Base-by-base conservation (phyloP, 2,888 invertebrate species). In the Trichopoda pennipes region DNA sequence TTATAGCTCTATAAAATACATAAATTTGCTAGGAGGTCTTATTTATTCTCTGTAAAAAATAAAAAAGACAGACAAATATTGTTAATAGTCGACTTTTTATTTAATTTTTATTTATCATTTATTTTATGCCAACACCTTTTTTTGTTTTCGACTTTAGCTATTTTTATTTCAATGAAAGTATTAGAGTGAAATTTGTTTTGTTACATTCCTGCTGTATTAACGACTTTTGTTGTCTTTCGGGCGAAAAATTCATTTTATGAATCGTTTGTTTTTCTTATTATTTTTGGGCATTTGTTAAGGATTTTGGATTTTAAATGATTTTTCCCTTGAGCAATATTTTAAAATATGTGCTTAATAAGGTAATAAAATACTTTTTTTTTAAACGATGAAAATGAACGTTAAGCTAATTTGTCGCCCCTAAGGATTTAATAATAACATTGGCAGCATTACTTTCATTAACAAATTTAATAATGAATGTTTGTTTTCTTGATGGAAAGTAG, bases 21-120 rank as follows among this genome's bases (percentile, higher is more conserved):
- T 81, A 81, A 81, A 78, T 81, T 81, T 75, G 81, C 74, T 70
- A 68, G 74, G 78, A 75, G 81, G 78, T 75, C 74, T 70, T 78
- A 70, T 74, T 74, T 77, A 49, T 56, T 19, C 64, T 74, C 47
- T 23, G 35, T n/a, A 28, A 17, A 19, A 47, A 70, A 38, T 38
- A 12, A 38, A n/a, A n/a, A n/a, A 38, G 3, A 38, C 12, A 44
- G 12, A 35, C 47, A n/a, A 61, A 12, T 12, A 38, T 3, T 55
- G 38, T 55, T 55, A 35, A 49, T 23, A 53, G 56, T 49, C 8
- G 23, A 60, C 14, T 32, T 72, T 73, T n/a, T 23, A 28, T 63
- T 77, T 49, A 4, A 28, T 38, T 12, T 76, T 68, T 77, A 77
- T 81, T 81, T 81, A 81, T 81, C 73, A 81, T 81, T 81, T 77